Percentiles rank a stretch among this genome's conserved stretches.
phyloP scores from a whole-genome alignment of 2,113 vertebrate species.

The Gymnorhina tibicen region DNA sequence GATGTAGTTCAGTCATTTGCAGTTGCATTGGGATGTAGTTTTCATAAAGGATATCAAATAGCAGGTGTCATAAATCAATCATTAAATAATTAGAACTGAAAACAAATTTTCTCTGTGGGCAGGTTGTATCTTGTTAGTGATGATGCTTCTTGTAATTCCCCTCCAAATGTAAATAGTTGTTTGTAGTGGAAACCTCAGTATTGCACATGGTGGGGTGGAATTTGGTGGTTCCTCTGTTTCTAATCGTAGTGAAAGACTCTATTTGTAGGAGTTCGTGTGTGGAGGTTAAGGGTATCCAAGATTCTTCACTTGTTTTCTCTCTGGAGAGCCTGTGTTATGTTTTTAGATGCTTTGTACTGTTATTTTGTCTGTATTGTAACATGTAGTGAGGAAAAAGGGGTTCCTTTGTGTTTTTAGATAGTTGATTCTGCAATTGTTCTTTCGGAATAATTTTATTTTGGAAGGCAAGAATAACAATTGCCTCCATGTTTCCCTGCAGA shows the following conservation, averaged over 20 bases:
- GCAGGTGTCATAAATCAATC: not conserved
- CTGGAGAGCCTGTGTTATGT: not conserved
- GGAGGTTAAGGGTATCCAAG: not conserved
- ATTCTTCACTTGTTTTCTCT: not conserved
- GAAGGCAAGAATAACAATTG: not conserved
- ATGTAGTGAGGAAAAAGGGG: accelerated
- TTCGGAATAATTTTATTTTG: not conserved
- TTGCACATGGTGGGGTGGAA: not conserved
- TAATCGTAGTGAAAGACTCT: not conserved
- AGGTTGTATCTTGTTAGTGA: not conserved
- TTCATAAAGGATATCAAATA: not conserved
- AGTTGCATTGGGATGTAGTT: not conserved
- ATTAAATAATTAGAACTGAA: not conserved
- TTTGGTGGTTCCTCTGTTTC: not conserved
- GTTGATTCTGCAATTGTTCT: not conserved
- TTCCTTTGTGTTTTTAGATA: not conserved
- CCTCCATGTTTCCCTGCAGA: not conserved
- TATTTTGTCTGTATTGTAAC: not conserved
- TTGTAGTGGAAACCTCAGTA: not conserved
- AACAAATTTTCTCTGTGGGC: not conserved
- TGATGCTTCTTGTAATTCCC: not conserved
- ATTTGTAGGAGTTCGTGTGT: not conserved
- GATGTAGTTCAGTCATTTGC: not conserved
- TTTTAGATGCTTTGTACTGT: not conserved
- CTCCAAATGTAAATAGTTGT: not conserved